Percentiles rank a stretch among this genome's conserved stretches.
Conservation (phyloP, 2,797 vertebrate genomes). For the Brotula barbata region DNA sequence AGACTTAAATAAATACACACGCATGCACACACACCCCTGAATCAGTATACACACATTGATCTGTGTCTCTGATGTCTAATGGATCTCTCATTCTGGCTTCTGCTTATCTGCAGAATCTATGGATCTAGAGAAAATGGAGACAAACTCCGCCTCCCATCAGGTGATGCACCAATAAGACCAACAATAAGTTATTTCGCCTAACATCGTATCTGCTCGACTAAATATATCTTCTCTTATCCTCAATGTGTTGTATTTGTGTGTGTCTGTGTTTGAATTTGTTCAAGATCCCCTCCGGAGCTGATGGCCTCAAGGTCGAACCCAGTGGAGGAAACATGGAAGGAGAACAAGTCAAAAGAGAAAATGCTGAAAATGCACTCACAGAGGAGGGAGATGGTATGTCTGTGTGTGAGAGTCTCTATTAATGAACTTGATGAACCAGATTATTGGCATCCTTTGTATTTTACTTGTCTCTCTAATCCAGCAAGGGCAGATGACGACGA, state of each 20-base stretch:
- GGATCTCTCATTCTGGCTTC: neutral
- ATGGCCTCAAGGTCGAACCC: constrained; percentile 66
- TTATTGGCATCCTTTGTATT: neutral
- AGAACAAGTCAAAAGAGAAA: constrained; percentile 75
- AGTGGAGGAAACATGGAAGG: constrained; percentile 51
- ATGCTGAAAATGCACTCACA: constrained; percentile 60
- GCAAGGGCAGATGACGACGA: constrained; percentile 81
- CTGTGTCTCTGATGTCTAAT: neutral
- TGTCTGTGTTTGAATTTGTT: constrained; percentile 8
- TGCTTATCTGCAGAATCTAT: constrained; percentile 51
- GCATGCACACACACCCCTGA: neutral
- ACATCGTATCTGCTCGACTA: neutral
- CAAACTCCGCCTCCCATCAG: constrained; percentile 80
- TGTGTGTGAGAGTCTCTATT: constrained; percentile 18
- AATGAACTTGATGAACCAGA: neutral
- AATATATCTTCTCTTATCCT: neutral
- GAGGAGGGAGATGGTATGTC: constrained; percentile 73
- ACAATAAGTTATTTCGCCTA: neutral
- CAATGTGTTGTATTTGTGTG: neutral
- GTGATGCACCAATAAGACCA: constrained; percentile 59
- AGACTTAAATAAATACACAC: constrained; percentile 4
- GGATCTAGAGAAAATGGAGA: constrained; percentile 85
- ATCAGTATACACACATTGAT: too few species aligned
- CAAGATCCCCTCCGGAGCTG: constrained; percentile 57
- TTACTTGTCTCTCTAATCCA: constrained; percentile 21